These are phyloP conservation scores for Isaurus tuberculatus DNA, from an alignment of 92 coral and sea anemone genomes.

Conservation along the genomic window DNA sequence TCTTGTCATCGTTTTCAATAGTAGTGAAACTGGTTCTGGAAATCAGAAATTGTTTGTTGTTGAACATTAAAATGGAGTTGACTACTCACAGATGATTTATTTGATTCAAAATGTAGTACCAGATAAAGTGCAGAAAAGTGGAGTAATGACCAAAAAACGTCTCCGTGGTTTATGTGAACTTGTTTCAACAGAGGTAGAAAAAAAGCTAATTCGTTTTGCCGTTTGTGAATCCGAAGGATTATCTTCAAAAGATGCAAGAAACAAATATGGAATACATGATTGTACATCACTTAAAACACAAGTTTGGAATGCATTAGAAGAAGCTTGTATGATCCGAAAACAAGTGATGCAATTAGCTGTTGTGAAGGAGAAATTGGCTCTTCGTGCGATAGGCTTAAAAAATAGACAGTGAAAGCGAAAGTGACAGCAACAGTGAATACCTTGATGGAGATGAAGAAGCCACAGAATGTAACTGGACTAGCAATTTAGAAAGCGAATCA, in stretches of 20 bases:
- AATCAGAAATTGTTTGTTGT: conserved; percentile 33
- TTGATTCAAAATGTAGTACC: conserved; percentile 11
- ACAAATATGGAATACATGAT: conserved; percentile 45
- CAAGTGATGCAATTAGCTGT: conserved; percentile 45
- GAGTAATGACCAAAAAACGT: conserved; percentile 38
- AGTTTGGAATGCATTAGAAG: conserved; percentile 44
- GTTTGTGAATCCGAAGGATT: conserved; percentile 40
- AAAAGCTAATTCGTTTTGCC: conserved; percentile 47
- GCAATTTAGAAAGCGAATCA: conserved; percentile 46
- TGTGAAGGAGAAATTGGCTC: conserved; percentile 30
- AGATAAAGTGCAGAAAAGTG: conserved; percentile 22
- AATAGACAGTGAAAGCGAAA: conserved; percentile 46
- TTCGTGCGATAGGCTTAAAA: conserved; percentile 41
- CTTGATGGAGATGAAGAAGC: conserved; percentile 21
- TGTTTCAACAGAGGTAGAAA: conserved; percentile 51
- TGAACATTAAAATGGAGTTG: conserved; percentile 18
- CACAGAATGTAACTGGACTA: conserved; percentile 52
- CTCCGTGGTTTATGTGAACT: conserved; percentile 37
- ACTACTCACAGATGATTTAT: conserved; percentile 17
- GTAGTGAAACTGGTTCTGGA: no score
- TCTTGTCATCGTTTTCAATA: conserved; percentile 42
- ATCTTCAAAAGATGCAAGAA: conserved; percentile 26
- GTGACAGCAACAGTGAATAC: conserved; percentile 36
- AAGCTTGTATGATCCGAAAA: conserved; percentile 33
- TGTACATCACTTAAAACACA: conserved; percentile 37